These are phyloP conservation scores for Gracilinanus agilis DNA, from an alignment of 2,113 vertebrate species.

Conservation along the genomic window DNA sequence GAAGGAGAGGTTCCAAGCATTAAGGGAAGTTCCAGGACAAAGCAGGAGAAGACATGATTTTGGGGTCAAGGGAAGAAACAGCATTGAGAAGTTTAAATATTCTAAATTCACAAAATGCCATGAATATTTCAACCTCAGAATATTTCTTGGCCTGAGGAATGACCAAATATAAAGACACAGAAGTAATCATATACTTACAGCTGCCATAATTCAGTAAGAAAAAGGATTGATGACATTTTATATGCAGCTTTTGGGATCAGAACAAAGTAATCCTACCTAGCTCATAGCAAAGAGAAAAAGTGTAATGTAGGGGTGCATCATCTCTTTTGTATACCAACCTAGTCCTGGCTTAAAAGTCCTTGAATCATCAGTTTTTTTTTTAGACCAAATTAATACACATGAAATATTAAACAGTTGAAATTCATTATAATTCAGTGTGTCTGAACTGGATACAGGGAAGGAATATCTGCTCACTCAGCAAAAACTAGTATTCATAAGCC, in stretches of 20 bases:
- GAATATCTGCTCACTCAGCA: too few species aligned
- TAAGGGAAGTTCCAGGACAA: neutral
- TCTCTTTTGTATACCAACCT: neutral
- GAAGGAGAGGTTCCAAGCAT: too few species aligned
- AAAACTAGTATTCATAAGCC: too few species aligned
- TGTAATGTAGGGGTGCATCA: fast-evolving
- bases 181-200: neutral
- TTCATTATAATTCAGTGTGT: neutral
- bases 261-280: too few species aligned
- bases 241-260: neutral
- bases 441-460: neutral
- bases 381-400: neutral
- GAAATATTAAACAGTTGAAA: too few species aligned
- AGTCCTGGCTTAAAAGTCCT: neutral
- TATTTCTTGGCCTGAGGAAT: neutral
- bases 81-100: neutral
- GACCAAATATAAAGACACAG: neutral
- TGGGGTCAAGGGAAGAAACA: neutral
- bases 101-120: neutral
- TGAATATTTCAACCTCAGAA: neutral
- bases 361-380: neutral
- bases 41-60: neutral
- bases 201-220: neutral
- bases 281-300: neutral
- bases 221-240: neutral